These are phyloP conservation scores for Channa argus DNA, from an alignment of 2,113 vertebrate genomes.

Conservation along the genomic window DNA sequence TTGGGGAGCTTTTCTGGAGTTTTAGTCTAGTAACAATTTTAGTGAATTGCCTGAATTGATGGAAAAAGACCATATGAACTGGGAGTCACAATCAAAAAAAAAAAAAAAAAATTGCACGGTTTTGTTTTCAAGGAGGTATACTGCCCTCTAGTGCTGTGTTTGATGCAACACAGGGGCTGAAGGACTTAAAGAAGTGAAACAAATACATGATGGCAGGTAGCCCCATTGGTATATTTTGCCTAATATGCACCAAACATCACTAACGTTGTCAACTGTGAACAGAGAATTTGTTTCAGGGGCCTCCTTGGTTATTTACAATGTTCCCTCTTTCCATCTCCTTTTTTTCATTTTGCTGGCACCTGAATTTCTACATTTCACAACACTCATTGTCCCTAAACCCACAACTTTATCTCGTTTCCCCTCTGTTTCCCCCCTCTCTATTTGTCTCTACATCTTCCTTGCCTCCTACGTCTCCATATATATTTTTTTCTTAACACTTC, in stretches of 20 bases:
- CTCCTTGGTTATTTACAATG: constrained; percentile 47
- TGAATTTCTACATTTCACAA: not conserved
- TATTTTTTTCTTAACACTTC: not conserved
- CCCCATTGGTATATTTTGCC: not conserved
- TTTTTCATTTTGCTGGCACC: not conserved
- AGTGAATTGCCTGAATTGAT: constrained; percentile 1
- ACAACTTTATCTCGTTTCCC: not conserved
- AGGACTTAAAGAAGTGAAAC: not conserved
- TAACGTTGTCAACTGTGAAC: not conserved
- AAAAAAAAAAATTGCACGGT: too few species aligned
- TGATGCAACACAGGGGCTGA: not conserved
- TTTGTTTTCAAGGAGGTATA: not conserved
- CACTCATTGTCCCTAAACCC: not conserved
- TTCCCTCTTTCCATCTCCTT: constrained; percentile 10
- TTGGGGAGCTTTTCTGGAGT: not conserved
- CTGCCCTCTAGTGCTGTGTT: constrained; percentile 69
- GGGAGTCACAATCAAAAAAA: too few species aligned
- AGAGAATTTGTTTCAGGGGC: too few species aligned
- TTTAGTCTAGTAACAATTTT: not conserved
- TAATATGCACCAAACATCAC: not conserved
- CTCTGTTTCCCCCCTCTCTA: not conserved
- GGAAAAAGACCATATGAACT: too few species aligned
- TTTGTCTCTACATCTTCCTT: not conserved
- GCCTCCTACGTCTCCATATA: not conserved
- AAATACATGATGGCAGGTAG: not conserved